A percentile compares a stretch with the other conserved stretches of the same genome.
phyloP scores from a whole-genome alignment of 2,797 vertebrate genomes.

The Fundulus diaphanus region DNA sequence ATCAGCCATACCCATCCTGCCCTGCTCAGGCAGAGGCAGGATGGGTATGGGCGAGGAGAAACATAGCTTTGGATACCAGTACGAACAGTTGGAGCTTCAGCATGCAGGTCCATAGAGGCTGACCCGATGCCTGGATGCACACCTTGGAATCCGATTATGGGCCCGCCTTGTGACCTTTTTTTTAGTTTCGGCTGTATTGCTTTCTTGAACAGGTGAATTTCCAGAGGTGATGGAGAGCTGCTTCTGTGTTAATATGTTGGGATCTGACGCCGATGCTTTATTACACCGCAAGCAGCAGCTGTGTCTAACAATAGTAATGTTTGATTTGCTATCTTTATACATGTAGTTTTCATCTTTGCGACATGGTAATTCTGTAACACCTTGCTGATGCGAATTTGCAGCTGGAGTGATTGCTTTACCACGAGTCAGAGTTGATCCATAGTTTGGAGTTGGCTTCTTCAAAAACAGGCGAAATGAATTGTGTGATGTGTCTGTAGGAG shows the following conservation, averaged over 20 bases:
- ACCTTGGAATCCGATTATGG: conserved; percentile 89
- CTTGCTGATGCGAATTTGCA: conserved; percentile 13
- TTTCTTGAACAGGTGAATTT: conserved; percentile 72
- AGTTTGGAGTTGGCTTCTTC: conserved; percentile 17
- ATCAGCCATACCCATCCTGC: conserved; percentile 56
- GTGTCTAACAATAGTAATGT: conserved; percentile 31
- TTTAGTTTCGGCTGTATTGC: conserved; percentile 86
- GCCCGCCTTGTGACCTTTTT: conserved; percentile 80
- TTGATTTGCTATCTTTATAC: conserved; percentile 31
- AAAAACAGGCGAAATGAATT: conserved; percentile 18
- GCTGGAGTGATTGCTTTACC: conserved; percentile 2
- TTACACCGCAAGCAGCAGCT: conserved; percentile 41
- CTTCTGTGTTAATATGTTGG: conserved; percentile 41
- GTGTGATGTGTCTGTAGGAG: conserved; percentile 11
- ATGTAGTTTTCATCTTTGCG: conserved; percentile 24
- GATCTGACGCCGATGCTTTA: conserved; percentile 46
- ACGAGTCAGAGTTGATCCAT: neutral
- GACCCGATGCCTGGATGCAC: conserved; percentile 78
- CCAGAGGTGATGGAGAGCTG: conserved; percentile 49
- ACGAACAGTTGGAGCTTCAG: conserved; percentile 51
- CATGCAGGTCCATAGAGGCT: conserved; percentile 56
- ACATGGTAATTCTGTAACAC: conserved; percentile 12
- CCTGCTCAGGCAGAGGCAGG: conserved; percentile 39
- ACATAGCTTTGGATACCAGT: conserved; percentile 41
- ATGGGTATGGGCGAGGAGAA: too few relatives aligned